Percentiles rank a stretch among this genome's conserved stretches.
phyloP scores from a whole-genome alignment of 2,797 vertebrate genomes.

The Thripadectes ignobilis region DNA sequence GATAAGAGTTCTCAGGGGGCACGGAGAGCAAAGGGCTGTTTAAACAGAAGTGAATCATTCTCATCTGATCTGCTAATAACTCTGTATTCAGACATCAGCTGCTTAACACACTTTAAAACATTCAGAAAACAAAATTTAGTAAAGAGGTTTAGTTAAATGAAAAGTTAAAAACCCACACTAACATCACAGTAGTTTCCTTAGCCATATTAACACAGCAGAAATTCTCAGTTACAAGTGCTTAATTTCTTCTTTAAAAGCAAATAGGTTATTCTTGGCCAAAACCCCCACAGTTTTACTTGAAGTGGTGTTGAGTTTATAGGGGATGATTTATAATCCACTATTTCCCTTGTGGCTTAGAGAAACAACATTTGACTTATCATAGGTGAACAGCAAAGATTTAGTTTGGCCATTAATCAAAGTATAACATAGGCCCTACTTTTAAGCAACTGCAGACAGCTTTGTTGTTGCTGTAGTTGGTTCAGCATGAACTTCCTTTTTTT shows the following conservation, averaged over 20 bases:
- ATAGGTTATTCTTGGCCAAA: slow-evolving; percentile 13
- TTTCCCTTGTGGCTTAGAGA: slow-evolving; percentile 28
- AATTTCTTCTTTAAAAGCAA: slow-evolving; percentile 36
- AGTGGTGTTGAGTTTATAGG: slow-evolving; percentile 47
- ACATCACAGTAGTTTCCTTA: neutral
- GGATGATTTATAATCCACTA: slow-evolving; percentile 42
- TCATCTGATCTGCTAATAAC: slow-evolving; percentile 74
- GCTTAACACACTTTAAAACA: slow-evolving; percentile 38
- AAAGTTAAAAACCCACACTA: neutral
- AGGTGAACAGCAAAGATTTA: slow-evolving; percentile 44
- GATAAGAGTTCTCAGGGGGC: slow-evolving; percentile 75
- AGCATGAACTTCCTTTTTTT: neutral
- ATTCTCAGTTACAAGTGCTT: neutral
- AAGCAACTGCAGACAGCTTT: slow-evolving; percentile 20
- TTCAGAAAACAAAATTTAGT: slow-evolving; percentile 22
- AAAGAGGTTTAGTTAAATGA: neutral
- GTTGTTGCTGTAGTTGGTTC: neutral
- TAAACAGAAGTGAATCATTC: slow-evolving; percentile 77
- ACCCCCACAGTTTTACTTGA: slow-evolving; percentile 7
- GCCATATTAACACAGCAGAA: neutral
- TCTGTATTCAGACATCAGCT: slow-evolving; percentile 67
- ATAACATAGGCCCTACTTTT: slow-evolving; percentile 16
- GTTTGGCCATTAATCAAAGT: slow-evolving; percentile 60
- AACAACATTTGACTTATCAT: slow-evolving; percentile 52
- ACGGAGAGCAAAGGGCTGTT: slow-evolving; percentile 70